Evolutionary conservation across 2,113 vertebrate species (phyloP), one percentile per base, ranked within the genome.

Genomic region (Trinectes maculatus): DNA sequence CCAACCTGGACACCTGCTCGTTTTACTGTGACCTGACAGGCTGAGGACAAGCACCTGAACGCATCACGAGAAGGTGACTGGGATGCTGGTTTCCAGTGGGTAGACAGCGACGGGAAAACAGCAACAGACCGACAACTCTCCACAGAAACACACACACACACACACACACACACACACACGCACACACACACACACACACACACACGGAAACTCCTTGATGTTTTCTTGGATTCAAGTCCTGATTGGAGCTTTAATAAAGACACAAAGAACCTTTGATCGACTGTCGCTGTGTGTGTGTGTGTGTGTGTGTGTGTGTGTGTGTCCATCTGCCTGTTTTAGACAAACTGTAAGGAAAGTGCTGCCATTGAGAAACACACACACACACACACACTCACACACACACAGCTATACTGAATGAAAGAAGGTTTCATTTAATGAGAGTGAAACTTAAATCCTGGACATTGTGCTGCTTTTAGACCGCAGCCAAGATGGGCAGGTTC

Each of bases 361-460:
- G 61, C 51, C 75, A 72, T 34, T 65, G 15, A 55, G 12, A 18
- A 39, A 40, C 62, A 64, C 54, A 63, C 69, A 68, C 51, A 62
- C 58, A 58, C 72, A 51, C 46, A 37, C 55, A 21, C 70, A 53
- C 66, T 70, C 37, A 67, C 60, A 80, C 66, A 75, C 68, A 71
- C 61, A 54, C 0, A 6, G 24, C 22, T 19, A n/a, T 26, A 46
- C 48, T 85, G 71, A 81, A 83, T 44, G 75, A 71, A 74, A 67
- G 54, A 76, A 75, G 72, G 71, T 79, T 87, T 81, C 65, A 79
- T 85, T 85, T 87, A 89, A 83, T 86, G 82, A 89, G 80, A 85
- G 84, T 87, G 84, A 88, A 88, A 88, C 81, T 86, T 85, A 86
- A 88, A 86, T 88, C 86, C 86, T 86, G 72, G 66, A 77, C 86